Evolutionary conservation across 2,113 vertebrate species (phyloP).

Genomic region (Argyrosomus japonicus): DNA sequence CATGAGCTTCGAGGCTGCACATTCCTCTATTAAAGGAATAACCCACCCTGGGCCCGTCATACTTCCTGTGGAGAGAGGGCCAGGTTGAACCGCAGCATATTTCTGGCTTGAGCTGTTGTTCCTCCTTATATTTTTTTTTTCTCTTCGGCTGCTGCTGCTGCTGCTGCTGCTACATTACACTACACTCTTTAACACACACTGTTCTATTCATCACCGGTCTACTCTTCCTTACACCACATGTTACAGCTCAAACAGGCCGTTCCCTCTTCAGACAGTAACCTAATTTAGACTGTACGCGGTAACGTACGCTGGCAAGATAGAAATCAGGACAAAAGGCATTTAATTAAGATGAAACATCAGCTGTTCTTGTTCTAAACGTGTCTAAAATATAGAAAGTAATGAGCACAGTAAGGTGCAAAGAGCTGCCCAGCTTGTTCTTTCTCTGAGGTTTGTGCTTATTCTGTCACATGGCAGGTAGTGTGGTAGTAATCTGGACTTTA

Average conservation of each 20-base stretch:
- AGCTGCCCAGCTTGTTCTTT: neutral
- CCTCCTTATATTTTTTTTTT: constrained; percentile 62
- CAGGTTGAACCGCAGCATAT: constrained; percentile 84
- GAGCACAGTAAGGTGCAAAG: neutral
- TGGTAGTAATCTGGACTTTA: neutral
- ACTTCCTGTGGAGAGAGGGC: constrained; percentile 83
- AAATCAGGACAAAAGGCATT: constrained; percentile 14
- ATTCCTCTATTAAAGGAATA: constrained; percentile 82
- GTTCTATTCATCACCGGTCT: constrained; percentile 66
- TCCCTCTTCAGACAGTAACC: constrained; percentile 49
- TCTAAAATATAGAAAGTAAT: neutral
- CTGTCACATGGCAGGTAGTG: constrained; percentile 31
- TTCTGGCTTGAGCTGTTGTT: constrained; percentile 84
- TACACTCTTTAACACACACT: constrained; percentile 70
- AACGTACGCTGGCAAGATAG: neutral
- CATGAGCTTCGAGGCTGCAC: constrained; percentile 75
- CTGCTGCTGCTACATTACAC: constrained; percentile 70
- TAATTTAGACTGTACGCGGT: constrained; percentile 33
- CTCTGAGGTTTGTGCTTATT: neutral
- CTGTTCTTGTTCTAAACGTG: neutral
- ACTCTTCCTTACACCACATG: constrained; percentile 61
- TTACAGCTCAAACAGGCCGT: constrained; percentile 49
- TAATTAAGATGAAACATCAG: constrained; percentile 9
- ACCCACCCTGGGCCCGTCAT: constrained; percentile 79
- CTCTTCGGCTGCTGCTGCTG: constrained; percentile 44